Conservation (phyloP, 2,888 invertebrate genomes). For the Eupithecia subfuscata region DNA sequence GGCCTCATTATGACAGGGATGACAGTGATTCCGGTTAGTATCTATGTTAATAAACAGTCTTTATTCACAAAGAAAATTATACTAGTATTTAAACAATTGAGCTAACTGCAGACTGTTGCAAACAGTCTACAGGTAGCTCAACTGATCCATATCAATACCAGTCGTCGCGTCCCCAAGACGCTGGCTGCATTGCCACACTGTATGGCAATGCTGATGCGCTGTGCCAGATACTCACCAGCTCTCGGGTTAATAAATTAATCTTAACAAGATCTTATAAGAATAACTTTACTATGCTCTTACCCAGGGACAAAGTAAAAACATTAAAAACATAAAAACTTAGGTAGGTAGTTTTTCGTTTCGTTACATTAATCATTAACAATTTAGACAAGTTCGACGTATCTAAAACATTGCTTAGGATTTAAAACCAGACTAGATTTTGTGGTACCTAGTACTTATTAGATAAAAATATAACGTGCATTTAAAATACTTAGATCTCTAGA, state of each 20-base stretch:
- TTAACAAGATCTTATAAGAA: conserved; percentile 9
- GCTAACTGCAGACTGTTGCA: too few relatives aligned
- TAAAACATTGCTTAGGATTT: not conserved
- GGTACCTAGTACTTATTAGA: not conserved
- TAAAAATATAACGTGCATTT: too few relatives aligned
- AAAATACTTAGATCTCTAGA: too few relatives aligned
- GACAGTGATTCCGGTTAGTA: conserved; percentile 84
- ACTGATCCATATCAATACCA: too few relatives aligned
- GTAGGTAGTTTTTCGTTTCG: not conserved
- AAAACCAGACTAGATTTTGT: not conserved
- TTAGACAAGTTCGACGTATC: not conserved
- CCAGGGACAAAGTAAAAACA: not conserved
- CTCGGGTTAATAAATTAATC: not conserved
- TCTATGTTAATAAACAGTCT: not conserved
- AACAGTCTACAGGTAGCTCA: too few relatives aligned
- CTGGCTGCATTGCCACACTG: too few relatives aligned
- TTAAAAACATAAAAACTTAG: not conserved
- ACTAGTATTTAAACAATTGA: too few relatives aligned
- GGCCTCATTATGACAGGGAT: conserved; percentile 82
- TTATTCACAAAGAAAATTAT: too few relatives aligned
- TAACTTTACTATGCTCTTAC: not conserved
- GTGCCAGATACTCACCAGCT: too few relatives aligned
- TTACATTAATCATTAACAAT: not conserved
- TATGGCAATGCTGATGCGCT: too few relatives aligned
- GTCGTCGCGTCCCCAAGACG: too few relatives aligned